Base-by-base conservation (phyloP, 30 jellyfish, hydroid and myxozoan species). In the Chrysaora quinquecirrha region DNA sequence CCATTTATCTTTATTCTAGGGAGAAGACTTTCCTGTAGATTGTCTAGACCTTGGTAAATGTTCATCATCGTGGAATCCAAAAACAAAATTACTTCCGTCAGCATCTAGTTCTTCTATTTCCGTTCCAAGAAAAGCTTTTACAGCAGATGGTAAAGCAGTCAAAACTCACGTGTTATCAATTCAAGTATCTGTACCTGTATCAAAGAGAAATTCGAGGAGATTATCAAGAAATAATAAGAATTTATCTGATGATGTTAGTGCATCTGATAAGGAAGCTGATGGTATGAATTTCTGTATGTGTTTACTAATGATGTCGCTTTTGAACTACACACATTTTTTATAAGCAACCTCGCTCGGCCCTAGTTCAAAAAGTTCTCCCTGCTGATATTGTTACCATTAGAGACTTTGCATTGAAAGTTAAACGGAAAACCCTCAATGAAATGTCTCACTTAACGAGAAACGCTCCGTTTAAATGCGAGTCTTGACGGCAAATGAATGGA, bases 51-150 rank as follows among this genome's bases (percentile, higher is more conserved):
- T 91, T 47, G 98, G 98, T 11, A 43, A 84, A 19, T 91, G 98
- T 60, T 79, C 92, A 30, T 88, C 98, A 1, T 71, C 75, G 25
- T 91, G 98, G 96, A 91, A 91, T 63, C 98, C 98, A 19, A 95
- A 88, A 4, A 52, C 98, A 14, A 94, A 91, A 50, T 85, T 90
- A 11, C 31, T 86, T 10, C 73, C 96, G 11, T 34, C 88, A 16
- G 72, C 92, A 0, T 71, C 89, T 0, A 64, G 91, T 1, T 87
- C 84, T 38, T 71, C 95, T 0, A 58, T 91, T 22, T 75, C 89
- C 31, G 85, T 91, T 27, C 98, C 98, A 20, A 81, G 89, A 27
- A 31, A 62, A 48, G 96, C 89, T 21, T 86, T 91, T 64, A 70
- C 58, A 18, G 95, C 70, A 18, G 64, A 60, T 29, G 89, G 89